Base-by-base conservation (phyloP, 2,888 invertebrate genomes). In the Leucophora obtusa region DNA sequence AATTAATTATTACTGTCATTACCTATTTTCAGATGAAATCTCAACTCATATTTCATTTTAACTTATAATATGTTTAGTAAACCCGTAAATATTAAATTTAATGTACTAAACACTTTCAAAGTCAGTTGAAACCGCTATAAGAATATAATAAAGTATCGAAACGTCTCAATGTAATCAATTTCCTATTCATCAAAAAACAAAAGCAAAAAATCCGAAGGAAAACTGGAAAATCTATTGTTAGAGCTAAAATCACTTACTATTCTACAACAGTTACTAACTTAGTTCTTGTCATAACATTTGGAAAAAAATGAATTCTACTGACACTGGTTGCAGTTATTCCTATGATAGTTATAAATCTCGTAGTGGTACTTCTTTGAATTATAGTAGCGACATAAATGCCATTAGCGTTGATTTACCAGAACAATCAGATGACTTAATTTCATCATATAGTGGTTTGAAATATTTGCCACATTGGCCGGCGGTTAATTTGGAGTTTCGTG, bases 401-500 rank as follows among this genome's bases (percentile, higher is more conserved):
- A 86, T 89, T n/a, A 89, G 88, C 76, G 82, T 87, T 5, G 89
- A 87, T 73, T 83, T 86, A 53, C 82, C 85, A 8, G 87, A 83
- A 83, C 86, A 62, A 72, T 87, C 71, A 71, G 83, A 94, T 93
- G 89, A 93, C 93, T 83, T 93, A 93, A 83, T 93, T 94, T 92
- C 95, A 66, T 33, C 77, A 93, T 91, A 87, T 47, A 86, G 66
- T 87, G 90, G 85, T 87, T 86, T 94, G 35, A 92, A 93, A 0
- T 93, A 94, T 85, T 87, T 94, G 56, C 93, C 93, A 0, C 92
- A 92, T 87, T 92, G 94, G 87, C 93, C 94, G 2, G 93, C 95
- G 0, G 93, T 97, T 68, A 94, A 96, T 89, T 93, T 98, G 79
- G 95, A 95, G 87, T 98, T 97, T 90, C 93, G 93, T 83, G 96